Percentiles rank a stretch among this genome's conserved stretches.
Conservation (phyloP, 2,113 vertebrate species). For the Mirounga angustirostris region DNA sequence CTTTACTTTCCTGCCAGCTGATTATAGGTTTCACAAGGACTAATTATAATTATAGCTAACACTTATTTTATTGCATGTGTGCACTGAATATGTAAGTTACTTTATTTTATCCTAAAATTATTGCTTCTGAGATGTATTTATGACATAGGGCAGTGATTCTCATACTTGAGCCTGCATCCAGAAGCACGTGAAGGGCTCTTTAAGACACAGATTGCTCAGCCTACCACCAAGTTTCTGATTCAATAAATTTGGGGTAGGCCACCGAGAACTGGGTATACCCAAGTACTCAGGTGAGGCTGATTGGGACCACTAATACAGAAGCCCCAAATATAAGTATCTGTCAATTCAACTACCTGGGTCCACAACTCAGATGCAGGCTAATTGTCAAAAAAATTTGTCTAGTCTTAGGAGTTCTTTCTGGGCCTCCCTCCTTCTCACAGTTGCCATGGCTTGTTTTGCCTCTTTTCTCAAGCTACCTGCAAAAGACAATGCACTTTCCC, state of each 20-base stretch:
- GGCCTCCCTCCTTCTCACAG: not conserved
- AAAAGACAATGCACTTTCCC: not conserved
- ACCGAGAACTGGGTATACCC: not conserved
- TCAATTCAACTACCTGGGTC: not conserved
- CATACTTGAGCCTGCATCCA: not conserved
- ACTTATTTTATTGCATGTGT: not conserved
- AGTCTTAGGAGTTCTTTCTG: not conserved
- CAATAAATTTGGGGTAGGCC: not conserved
- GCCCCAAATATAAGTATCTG: not conserved
- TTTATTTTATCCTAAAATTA: not conserved
- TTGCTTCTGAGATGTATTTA: not conserved
- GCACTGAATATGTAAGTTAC: not conserved
- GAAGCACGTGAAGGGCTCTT: not conserved
- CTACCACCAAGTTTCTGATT: not conserved
- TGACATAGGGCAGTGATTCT: not conserved
- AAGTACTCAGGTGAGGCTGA: not conserved
- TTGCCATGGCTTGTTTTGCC: too few species aligned
- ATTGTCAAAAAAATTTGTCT: not conserved
- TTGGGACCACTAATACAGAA: not conserved
- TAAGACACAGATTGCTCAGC: not conserved
- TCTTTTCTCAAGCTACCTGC: not conserved
- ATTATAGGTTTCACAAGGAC: not conserved
- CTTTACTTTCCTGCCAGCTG: not conserved
- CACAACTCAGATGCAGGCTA: not conserved
- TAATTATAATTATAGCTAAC: not conserved